Base-by-base conservation (phyloP, 2,797 vertebrate species). In the Vespertilio murinus region DNA sequence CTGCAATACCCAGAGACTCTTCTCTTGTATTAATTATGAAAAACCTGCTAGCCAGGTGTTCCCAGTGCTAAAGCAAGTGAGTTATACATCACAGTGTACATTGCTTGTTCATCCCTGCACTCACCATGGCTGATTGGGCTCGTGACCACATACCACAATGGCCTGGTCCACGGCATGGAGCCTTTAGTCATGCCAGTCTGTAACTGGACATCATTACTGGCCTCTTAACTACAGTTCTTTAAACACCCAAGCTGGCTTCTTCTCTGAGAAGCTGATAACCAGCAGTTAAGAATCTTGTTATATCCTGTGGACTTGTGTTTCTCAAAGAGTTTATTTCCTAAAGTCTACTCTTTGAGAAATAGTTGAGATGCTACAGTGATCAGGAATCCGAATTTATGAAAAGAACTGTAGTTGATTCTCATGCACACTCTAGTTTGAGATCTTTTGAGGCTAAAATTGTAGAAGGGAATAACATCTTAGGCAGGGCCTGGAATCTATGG, bases 241-340 rank as follows among this genome's bases (percentile, higher is more conserved):
- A 59, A 38, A 30, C 25, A 40, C 59, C 42, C n/a, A 64, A 64
- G 45, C 71, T 92, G 35, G 18, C 54, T 8, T 71, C 35, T 69
- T 94, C 16, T 88, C 45, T 16, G 20, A 75, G 73, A 80, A 94
- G 45, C 78, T 80, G 47, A 90, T 75, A 81, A n/a, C 8, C 33
- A 71, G 33, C 6, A 64, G 64, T 52, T 71, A 22, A 35, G 73
- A 78, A n/a, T 70, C 73, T 88, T 82, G 13, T 16, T 40, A 38
- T 5, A 42, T 75, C 47, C 25, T 90, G 3, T 80, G n/a, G 38
- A 56, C 4, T 8, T 7, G 6, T 70, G 45, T 81, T 92, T 96
- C 40, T 86, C 11, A 61, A 61, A 71, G 69, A 40, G 17, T 47
- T 0, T 67, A 16, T 81, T 81, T 93, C 67, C 61, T 16, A 13